Percentiles rank a stretch among this genome's conserved stretches.
These are phyloP conservation scores for Drosophila lacertosa DNA, from an alignment of 1,140 invertebrate species.

Conservation along the genomic window DNA sequence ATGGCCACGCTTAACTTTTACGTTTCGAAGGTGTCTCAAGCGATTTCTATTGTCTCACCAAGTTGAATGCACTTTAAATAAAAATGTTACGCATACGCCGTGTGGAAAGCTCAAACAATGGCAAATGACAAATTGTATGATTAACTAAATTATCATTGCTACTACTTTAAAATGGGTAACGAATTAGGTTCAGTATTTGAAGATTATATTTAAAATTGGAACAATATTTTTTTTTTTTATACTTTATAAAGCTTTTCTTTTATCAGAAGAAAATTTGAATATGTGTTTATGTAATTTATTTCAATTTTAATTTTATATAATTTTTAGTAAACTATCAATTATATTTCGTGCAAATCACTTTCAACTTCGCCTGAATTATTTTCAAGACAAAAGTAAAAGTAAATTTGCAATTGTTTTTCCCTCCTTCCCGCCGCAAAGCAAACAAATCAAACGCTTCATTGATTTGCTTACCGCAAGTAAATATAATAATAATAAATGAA, in stretches of 20 bases:
- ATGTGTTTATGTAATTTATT: too few relatives aligned
- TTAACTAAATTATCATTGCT: neutral
- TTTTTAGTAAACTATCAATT: neutral
- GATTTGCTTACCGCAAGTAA: slow-evolving; percentile 59
- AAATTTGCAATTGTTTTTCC: slow-evolving; percentile 6
- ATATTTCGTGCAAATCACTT: slow-evolving; percentile 15
- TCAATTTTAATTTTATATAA: neutral
- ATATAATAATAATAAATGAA: slow-evolving; percentile 71
- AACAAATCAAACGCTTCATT: slow-evolving; percentile 41
- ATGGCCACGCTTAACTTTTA: slow-evolving; percentile 65
- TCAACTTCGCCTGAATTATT: slow-evolving; percentile 26
- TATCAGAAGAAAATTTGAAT: too few relatives aligned
- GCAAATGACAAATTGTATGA: slow-evolving; percentile 1
- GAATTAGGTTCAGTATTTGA: too few relatives aligned
- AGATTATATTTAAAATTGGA: too few relatives aligned
- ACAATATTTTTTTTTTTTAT: too few relatives aligned
- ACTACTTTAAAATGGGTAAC: too few relatives aligned
- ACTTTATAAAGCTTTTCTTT: too few relatives aligned
- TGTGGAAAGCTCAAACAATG: slow-evolving; percentile 32
- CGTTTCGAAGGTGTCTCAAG: slow-evolving; percentile 15
- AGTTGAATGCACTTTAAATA: slow-evolving; percentile 42
- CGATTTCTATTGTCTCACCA: slow-evolving; percentile 43
- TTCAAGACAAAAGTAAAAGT: slow-evolving; percentile 43
- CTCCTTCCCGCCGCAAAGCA: neutral
- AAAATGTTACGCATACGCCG: slow-evolving; percentile 43